Evolutionary conservation across 2,888 invertebrate species (phyloP), one percentile per base, ranked within the genome.

Genomic region (Andrena hattorfiana): DNA sequence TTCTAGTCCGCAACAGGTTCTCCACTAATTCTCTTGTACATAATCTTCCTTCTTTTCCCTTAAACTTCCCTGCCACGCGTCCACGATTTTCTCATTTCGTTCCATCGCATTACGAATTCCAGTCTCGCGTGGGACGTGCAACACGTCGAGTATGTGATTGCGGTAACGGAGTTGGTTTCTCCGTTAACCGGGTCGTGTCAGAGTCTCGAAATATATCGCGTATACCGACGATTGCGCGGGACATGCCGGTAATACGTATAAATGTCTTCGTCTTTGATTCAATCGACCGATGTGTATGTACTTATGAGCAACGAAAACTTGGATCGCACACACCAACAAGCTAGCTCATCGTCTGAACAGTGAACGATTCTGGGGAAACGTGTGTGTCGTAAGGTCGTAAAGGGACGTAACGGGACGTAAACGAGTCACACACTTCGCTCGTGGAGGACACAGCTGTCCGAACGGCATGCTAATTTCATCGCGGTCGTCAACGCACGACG

Each of bases 111-210:
- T 81, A 78, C 7, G 23, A 81, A 86, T 87, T 86, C 77, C 7
- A 26, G 26, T 59, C 81, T 70, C 77, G 77, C 32, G 7, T 63
- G 30, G 71, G 20, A 54, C 28, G 80, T 48, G 60, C 76, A 64
- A 72, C 42, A 49, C 67, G 23, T 66, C 69, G 42, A 28, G 8
- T 73, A 70, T 73, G 60, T 74, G 70, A 54, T 78, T 67, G 56
- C 59, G 71, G 70, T 81, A 73, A 66, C 73, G 51, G 67, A 59
- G 63, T 56, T 70, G 70, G 51, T 82, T 83, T 84, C 85, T 77
- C 87, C 77, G 85, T 77, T 76, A 78, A 80, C 56, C 73, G 59
- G 69, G 73, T 79, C 54, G 23, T 4, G 26, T 20, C 42, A 42
- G 5, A 42, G 26, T 2, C 5, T 26, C 32, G 51, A 7, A 20